Base-by-base conservation (phyloP, 2,888 invertebrate species). In the Peribatodes rhomboidaria region DNA sequence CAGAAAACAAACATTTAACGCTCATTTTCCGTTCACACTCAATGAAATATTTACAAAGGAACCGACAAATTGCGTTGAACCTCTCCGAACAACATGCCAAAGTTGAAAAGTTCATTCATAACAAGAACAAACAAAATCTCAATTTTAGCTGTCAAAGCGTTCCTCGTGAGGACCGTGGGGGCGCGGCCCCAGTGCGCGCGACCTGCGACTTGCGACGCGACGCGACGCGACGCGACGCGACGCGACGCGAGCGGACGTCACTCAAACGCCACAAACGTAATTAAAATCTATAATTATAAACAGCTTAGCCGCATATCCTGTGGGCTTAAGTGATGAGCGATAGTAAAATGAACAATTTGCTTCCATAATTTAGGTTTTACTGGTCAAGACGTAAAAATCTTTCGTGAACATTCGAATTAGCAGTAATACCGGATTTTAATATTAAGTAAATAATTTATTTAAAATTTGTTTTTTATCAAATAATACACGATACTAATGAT, bases 241-340 rank as follows among this genome's bases (percentile, higher is more conserved):
- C 27, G 31, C 39, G 54, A 14, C 14, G 57, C 11, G 27, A 20
- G 31, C 61, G 58, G 52, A 53, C 62, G 73, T 76, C 78, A 69
- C 74, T 76, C 78, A 70, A 67, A 70, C 73, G 65, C 52, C 72
- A 65, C 72, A 69, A 79, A 80, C 80, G 79, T 80, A 76, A 80
- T 82, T 82, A 81, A 80, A 82, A 80, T 74, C 76, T 72, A 55
- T 73, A 69, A 71, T n/a, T 68, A 61, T 73, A 69, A 71, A 75
- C 70, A 70, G 60, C 64, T 66, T 61, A 47, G 54, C 22, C 39
- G 18, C 27, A 14, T 16, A 20, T 57, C 33, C 50, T 55, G 49
- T 14, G 42, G 18, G 44, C 14, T 14, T 39, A 55, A 31, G 20
- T 31, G n/a, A 56, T 8, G 27, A 52, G 42, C 6, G 55, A 18